Base-by-base conservation (phyloP, 2,113 vertebrate species). In the Egretta garzetta region DNA sequence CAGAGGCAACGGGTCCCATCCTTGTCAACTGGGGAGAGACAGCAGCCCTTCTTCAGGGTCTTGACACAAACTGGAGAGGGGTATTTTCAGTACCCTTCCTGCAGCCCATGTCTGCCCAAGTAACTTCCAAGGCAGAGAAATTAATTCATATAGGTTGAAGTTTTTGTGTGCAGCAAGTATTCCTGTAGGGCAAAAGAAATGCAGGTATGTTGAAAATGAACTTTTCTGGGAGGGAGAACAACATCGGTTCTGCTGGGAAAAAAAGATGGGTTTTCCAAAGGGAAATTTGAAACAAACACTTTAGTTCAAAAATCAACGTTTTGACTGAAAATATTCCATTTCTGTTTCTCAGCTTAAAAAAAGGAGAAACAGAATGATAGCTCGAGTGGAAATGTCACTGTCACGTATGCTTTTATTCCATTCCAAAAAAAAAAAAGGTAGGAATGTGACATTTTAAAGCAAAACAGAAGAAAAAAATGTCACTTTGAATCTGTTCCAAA, bases 401-500 rank as follows among this genome's bases (percentile, higher is more conserved):
- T 88, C 80, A 86, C 3, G 3, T 79, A 86, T 63, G 17, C 56
- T 90, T 95, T 95, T 90, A 79, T 86, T 83, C n/a, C 27, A 55
- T 80, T 91, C 47, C 3, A 72, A 58, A 67, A 55, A 76, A 73
- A 76, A 76, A 50, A 47, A 37, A 58, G 2, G 23, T 6, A 43
- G 17, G 49, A 92, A 92, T 95, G 49, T 92, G 86, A 81, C 74
- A 90, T 90, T 94, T 95, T 91, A 91, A 95, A 89, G 83, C 45
- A 82, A 95, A 96, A 91, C 43, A 88, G 83, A 89, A 45, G 56
- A 35, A 95, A 91, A 96, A 96, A 62, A 5, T 80, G 83, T 85
- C 80, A 66, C 70, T 94, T 94, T 85, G 80, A 94, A 72, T 84
- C 45, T 81, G 7, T 93, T 96, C 91, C 95, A 94, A 80, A 96